Conservation (phyloP, 2,797 vertebrate species). For the Enteromius paludinosus region DNA sequence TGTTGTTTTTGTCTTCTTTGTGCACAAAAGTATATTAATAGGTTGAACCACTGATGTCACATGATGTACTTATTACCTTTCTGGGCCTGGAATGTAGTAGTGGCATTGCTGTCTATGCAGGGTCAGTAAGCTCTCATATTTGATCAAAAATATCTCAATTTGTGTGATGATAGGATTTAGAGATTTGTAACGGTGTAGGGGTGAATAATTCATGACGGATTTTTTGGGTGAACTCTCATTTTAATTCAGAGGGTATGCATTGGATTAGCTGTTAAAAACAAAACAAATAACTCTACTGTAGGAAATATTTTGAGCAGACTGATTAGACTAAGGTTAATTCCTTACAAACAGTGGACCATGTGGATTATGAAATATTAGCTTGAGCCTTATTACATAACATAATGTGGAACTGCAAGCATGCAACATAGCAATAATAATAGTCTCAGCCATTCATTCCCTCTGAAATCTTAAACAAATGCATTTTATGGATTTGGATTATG, state of each 20-base stretch:
- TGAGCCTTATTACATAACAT: conserved; percentile 4
- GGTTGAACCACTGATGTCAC: too few species aligned
- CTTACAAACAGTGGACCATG: conserved; percentile 25
- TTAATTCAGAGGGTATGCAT: neutral
- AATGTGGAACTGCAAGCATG: conserved; percentile 16
- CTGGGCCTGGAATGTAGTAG: too few species aligned
- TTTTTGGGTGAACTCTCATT: neutral
- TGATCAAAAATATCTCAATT: too few species aligned
- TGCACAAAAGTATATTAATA: too few species aligned
- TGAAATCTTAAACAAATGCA: neutral
- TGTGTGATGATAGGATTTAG: too few species aligned
- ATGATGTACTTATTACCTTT: too few species aligned
- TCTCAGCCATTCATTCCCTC: neutral
- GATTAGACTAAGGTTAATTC: neutral
- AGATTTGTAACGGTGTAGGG: too few species aligned
- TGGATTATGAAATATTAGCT: conserved; percentile 41
- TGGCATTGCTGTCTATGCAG: too few species aligned
- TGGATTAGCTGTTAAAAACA: conserved; percentile 1
- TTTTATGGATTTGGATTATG: neutral
- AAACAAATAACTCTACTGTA: neutral
- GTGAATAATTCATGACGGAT: too few species aligned
- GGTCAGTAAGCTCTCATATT: too few species aligned
- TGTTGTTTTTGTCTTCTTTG: too few species aligned
- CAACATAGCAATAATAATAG: neutral
- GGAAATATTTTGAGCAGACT: neutral